These are phyloP conservation scores for Melinopterus prodromus DNA, from an alignment of 2,888 invertebrate genomes.

Conservation along the genomic window DNA sequence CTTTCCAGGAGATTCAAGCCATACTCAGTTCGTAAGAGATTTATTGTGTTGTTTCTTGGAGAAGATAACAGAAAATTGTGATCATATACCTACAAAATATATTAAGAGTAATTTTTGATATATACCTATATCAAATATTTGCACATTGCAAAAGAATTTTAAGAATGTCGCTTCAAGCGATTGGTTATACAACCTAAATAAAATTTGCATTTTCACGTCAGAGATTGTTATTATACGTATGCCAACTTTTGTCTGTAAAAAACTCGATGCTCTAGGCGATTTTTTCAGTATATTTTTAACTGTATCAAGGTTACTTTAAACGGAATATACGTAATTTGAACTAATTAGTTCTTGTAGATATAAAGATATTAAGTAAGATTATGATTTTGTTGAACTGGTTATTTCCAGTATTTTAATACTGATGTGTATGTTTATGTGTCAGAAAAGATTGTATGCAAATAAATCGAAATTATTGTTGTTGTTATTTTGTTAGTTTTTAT, in stretches of 20 bases:
- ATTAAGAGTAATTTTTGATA: too few species aligned
- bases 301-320: neutral
- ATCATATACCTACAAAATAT: too few species aligned
- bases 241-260: neutral
- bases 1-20: constrained; percentile 79
- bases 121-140: too few species aligned
- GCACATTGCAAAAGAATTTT: neutral
- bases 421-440: neutral
- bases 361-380: neutral
- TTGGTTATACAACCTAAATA: neutral
- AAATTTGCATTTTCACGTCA: neutral
- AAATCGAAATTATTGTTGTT: neutral
- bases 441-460: neutral
- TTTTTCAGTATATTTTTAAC: neutral
- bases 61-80: too few species aligned
- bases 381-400: neutral
- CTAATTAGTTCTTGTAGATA: neutral
- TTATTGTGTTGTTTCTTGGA: too few species aligned
- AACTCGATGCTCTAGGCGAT: neutral
- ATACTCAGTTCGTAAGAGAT: constrained; percentile 64
- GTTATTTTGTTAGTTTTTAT: neutral
- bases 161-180: neutral
- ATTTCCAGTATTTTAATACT: neutral
- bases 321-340: neutral
- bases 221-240: neutral